Evolutionary conservation across 2,797 vertebrate genomes (phyloP).

Genomic region (Allobates femoralis): DNA sequence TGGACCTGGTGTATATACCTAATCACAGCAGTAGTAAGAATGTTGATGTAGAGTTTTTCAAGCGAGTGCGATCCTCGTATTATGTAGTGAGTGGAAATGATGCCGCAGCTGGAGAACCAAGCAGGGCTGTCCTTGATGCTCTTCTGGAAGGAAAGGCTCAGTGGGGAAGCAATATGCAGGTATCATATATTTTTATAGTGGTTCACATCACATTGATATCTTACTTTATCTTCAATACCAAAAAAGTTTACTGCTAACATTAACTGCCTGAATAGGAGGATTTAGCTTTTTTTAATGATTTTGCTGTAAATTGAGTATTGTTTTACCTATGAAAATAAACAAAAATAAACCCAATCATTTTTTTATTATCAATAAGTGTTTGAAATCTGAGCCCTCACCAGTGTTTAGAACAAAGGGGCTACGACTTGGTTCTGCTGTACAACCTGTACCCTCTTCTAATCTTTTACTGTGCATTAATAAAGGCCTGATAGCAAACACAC

Average conservation of each 20-base stretch:
- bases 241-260: not conserved
- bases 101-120: conserved; percentile 89
- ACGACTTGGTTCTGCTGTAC: too few species aligned
- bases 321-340: not conserved
- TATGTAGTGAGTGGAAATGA: conserved; percentile 98
- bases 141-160: conserved; percentile 93
- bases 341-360: not conserved
- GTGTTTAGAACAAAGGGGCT: too few species aligned
- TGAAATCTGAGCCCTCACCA: too few species aligned
- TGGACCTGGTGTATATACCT: conserved; percentile 97
- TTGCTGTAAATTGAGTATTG: not conserved
- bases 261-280: not conserved
- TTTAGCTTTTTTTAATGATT: not conserved
- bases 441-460: too few species aligned
- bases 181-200: conserved; percentile 66
- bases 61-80: conserved; percentile 91
- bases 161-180: conserved; percentile 95
- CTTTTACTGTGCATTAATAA: too few species aligned
- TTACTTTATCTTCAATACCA: not conserved
- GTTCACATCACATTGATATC: not conserved
- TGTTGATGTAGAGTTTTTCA: conserved; percentile 95
- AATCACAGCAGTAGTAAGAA: conserved; percentile 98
- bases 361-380: too few species aligned
- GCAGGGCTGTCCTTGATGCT: conserved; percentile 89
- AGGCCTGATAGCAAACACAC: too few species aligned